These are phyloP conservation scores for Eudemis profundana DNA, from an alignment of 2,888 invertebrate genomes.

Conservation along the genomic window DNA sequence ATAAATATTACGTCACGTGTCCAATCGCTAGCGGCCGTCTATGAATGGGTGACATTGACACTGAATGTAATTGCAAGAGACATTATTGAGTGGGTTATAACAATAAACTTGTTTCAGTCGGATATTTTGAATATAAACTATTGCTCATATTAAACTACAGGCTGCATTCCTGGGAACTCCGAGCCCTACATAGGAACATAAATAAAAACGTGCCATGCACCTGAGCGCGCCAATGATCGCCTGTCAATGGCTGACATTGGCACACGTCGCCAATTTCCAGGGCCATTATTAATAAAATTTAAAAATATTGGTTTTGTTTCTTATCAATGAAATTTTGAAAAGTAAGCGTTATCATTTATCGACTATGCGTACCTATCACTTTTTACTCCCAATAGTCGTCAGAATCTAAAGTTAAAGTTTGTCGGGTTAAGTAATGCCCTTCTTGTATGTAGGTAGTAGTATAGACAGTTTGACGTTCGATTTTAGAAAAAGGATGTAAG, in stretches of 20 bases:
- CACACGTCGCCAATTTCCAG: conserved; percentile 1
- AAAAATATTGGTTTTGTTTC: too few relatives aligned
- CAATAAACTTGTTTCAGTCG: too few relatives aligned
- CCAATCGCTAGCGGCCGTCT: background rate
- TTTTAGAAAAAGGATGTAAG: too few relatives aligned
- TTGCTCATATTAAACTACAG: background rate
- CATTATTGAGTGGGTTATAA: background rate
- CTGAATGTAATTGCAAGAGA: conserved; percentile 12
- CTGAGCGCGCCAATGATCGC: conserved; percentile 13
- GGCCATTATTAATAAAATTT: background rate
- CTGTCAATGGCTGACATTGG: conserved; percentile 26
- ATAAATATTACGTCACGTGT: conserved; percentile 14
- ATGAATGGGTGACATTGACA: conserved; percentile 24
- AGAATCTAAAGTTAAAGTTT: too few relatives aligned
- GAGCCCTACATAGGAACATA: background rate
- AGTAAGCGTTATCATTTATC: too few relatives aligned
- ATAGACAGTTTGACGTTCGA: too few relatives aligned
- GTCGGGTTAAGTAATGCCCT: too few relatives aligned
- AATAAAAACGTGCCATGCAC: conserved; percentile 19
- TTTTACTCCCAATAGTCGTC: too few relatives aligned
- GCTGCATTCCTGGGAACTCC: conserved; percentile 10
- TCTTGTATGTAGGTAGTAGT: too few relatives aligned
- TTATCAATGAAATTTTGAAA: too few relatives aligned
- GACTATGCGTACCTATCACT: too few relatives aligned
- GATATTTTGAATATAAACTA: too few relatives aligned